A percentile compares a stretch with the other conserved stretches of the same genome.
Evolutionary conservation across 2,797 vertebrate genomes (phyloP).

Genomic region (Botia kubotai): DNA sequence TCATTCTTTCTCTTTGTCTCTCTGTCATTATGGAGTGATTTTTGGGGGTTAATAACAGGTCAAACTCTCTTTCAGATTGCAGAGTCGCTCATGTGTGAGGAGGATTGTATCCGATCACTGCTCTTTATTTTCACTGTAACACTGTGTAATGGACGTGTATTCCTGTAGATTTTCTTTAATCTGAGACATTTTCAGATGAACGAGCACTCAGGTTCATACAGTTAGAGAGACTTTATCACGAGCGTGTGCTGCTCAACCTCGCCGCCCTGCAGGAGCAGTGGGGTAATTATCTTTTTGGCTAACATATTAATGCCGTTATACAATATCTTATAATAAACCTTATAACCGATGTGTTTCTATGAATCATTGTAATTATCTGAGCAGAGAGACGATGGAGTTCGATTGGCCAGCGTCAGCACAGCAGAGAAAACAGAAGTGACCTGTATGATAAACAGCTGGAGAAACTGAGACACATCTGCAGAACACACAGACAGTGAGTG

Average conservation of each 20-base stretch:
- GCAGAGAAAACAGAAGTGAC: not conserved
- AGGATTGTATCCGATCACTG: conserved; percentile 99
- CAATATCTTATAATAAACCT: too few relatives aligned
- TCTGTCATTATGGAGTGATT: too few relatives aligned
- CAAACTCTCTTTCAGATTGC: conserved; percentile 82
- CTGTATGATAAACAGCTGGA: conserved; percentile 57
- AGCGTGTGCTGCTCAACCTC: conserved; percentile 91
- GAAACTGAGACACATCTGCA: conserved; percentile 43
- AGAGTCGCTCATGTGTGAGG: conserved; percentile 89
- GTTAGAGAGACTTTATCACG: conserved; percentile 91
- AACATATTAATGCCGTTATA: too few relatives aligned
- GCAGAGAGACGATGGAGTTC: conserved; percentile 49
- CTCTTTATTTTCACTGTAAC: not conserved
- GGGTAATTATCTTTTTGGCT: too few relatives aligned
- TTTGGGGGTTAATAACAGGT: too few relatives aligned
- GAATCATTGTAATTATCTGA: not conserved
- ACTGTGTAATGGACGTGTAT: not conserved
- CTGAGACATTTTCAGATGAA: conserved; percentile 79
- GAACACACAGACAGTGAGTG: too few relatives aligned
- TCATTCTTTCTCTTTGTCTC: too few relatives aligned
- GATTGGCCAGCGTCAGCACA: conserved; percentile 23
- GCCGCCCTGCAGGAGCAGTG: conserved; percentile 83
- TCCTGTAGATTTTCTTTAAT: conserved; percentile 67
- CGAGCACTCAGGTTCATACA: conserved; percentile 91
- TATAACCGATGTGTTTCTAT: not conserved